These are phyloP conservation scores for Scolanthus callimorphus DNA, from an alignment of 92 coral and sea anemone species.

Conservation along the genomic window DNA sequence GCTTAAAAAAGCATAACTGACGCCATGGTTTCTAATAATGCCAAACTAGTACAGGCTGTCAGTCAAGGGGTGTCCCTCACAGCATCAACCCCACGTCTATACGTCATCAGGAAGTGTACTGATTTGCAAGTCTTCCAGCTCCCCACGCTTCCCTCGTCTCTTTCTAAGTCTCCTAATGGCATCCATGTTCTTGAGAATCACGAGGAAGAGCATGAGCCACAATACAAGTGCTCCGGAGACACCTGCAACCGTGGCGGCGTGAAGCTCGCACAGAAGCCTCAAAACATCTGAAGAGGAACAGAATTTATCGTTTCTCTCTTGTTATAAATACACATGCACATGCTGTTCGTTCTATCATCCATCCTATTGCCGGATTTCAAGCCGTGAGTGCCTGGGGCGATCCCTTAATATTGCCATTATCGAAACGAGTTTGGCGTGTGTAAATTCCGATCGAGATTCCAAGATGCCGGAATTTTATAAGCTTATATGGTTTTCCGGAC, in stretches of 20 bases:
- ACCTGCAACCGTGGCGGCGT: not conserved
- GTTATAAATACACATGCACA: no score
- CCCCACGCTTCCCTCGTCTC: slow-evolving; percentile 20
- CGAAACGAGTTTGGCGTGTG: no score
- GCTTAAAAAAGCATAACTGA: no score
- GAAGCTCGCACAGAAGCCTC: not conserved
- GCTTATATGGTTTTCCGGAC: no score
- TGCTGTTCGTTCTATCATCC: no score
- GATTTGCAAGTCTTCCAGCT: slow-evolving; percentile 9
- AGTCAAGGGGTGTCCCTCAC: not conserved
- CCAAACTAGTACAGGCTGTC: slow-evolving; percentile 2
- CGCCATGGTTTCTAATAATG: no score
- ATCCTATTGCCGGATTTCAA: no score
- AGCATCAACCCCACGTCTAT: not conserved
- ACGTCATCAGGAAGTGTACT: slow-evolving; percentile 2
- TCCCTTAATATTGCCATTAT: no score
- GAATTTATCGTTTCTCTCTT: no score
- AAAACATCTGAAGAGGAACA: not conserved
- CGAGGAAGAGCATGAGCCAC: slow-evolving; percentile 22
- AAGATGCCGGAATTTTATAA: no score
- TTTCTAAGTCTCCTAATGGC: slow-evolving; percentile 8
- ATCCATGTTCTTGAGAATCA: slow-evolving; percentile 32
- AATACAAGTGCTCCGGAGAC: slow-evolving; percentile 7
- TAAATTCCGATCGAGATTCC: no score
- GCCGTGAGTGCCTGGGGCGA: no score